Conservation (phyloP, 2,797 vertebrate species). For the Capromys pilorides region DNA sequence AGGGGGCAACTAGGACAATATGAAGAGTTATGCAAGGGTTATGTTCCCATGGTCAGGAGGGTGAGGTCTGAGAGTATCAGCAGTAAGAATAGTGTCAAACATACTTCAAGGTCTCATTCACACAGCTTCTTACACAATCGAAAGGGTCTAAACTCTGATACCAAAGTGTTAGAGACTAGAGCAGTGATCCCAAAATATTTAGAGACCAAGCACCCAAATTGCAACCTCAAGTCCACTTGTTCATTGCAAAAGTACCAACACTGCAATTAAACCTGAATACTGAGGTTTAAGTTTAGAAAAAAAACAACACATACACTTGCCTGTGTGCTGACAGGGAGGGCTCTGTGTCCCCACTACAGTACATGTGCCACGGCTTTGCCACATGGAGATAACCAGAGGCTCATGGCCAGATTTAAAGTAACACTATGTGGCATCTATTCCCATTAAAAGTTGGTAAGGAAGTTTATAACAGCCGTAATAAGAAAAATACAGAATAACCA, state of each 20-base stretch:
- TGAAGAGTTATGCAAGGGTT: not conserved
- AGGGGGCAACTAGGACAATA: not conserved
- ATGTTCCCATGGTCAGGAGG: not conserved
- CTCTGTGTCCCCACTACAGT: not conserved
- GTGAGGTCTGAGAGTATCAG: not conserved
- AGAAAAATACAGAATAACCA: not conserved
- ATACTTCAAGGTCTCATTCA: not conserved
- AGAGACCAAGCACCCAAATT: not conserved
- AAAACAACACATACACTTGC: not conserved
- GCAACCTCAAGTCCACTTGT: not conserved
- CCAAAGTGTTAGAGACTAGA: not conserved
- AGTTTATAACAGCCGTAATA: not conserved
- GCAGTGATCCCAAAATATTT: not conserved
- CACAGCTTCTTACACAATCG: not conserved
- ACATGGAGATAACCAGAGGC: not conserved
- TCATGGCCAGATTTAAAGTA: not conserved
- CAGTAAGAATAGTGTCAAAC: not conserved
- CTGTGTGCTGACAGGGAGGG: not conserved
- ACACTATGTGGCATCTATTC: not conserved
- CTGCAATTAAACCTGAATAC: not conserved
- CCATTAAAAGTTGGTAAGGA: not conserved
- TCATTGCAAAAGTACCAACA: not conserved
- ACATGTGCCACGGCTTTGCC: not conserved
- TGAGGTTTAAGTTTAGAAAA: not conserved
- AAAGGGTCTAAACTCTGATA: not conserved